A percentile compares a stretch with the other conserved stretches of the same genome.
phyloP scores from a whole-genome alignment of 2,888 invertebrate species.

The Aleiodes testaceus region DNA sequence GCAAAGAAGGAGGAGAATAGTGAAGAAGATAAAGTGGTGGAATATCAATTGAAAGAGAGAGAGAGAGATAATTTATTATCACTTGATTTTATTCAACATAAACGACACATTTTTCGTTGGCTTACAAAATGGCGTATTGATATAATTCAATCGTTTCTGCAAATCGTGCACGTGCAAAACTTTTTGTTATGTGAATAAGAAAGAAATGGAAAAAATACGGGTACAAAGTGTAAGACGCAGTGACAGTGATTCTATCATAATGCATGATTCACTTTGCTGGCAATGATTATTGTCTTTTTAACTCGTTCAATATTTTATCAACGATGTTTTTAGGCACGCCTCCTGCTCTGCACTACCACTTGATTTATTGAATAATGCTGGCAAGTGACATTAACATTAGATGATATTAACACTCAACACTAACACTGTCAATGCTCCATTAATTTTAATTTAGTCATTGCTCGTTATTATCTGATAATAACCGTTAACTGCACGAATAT shows the following conservation, averaged over 20 bases:
- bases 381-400: slow-evolving; percentile 12
- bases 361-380: slow-evolving; percentile 5
- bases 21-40: slow-evolving; percentile 13
- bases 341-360: background rate
- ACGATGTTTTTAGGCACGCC: slow-evolving; percentile 5
- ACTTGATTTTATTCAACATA: background rate
- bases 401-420: slow-evolving; percentile 11
- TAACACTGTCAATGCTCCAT: slow-evolving; percentile 24
- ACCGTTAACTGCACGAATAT: slow-evolving; percentile 36
- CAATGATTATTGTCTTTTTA: slow-evolving; percentile 25
- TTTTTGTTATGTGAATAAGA: slow-evolving; percentile 46
- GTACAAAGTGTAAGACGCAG: slow-evolving; percentile 70
- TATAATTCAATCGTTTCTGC: slow-evolving; percentile 3
- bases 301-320: slow-evolving; percentile 18
- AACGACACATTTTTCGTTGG: slow-evolving; percentile 10
- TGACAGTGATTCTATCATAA: slow-evolving; percentile 69
- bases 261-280: slow-evolving; percentile 63
- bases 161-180: slow-evolving; percentile 56
- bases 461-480: slow-evolving; percentile 41
- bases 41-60: background rate
- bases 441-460: slow-evolving; percentile 42
- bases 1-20: slow-evolving; percentile 27
- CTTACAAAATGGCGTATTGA: slow-evolving; percentile 23
- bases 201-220: slow-evolving; percentile 19
- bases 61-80: slow-evolving; percentile 36